These are phyloP conservation scores for Lycaena phlaeas DNA, from an alignment of 2,888 invertebrate species.

Conservation along the genomic window DNA sequence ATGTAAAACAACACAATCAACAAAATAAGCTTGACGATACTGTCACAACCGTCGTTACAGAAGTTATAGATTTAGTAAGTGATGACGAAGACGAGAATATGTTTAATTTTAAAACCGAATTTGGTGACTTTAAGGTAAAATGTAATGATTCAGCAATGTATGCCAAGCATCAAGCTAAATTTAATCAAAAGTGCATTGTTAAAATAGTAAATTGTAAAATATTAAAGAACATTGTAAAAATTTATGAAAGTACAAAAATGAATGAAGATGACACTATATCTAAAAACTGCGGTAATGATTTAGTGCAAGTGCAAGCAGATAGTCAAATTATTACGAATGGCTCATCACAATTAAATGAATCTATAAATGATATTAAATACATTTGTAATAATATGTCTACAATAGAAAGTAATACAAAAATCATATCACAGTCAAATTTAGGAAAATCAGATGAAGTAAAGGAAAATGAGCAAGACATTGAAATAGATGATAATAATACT, in stretches of 20 bases:
- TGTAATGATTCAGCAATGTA: constrained; percentile 25
- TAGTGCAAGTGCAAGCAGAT: too few relatives aligned
- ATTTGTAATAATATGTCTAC: too few relatives aligned
- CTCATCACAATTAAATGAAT: too few relatives aligned
- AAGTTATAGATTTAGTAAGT: constrained; percentile 48
- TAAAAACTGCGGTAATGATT: too few relatives aligned
- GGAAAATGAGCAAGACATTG: too few relatives aligned
- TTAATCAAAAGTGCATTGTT: constrained; percentile 38
- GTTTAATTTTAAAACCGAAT: constrained; percentile 36
- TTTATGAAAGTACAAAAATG: not conserved
- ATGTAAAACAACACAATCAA: constrained; percentile 36
- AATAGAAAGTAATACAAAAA: too few relatives aligned
- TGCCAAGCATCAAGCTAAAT: constrained; percentile 36
- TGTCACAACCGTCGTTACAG: not conserved
- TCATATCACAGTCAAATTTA: too few relatives aligned
- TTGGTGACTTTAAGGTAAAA: constrained; percentile 35
- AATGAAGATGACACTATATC: not conserved
- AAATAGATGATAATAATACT: not conserved
- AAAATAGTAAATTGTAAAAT: constrained; percentile 25
- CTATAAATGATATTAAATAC: too few relatives aligned
- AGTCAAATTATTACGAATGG: too few relatives aligned
- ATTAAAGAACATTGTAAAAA: constrained; percentile 10
- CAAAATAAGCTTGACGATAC: constrained; percentile 16
- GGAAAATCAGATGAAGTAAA: too few relatives aligned
- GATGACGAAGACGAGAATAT: constrained; percentile 43